Conservation (phyloP, 2,888 invertebrate genomes). For the Drosophila cracens region DNA sequence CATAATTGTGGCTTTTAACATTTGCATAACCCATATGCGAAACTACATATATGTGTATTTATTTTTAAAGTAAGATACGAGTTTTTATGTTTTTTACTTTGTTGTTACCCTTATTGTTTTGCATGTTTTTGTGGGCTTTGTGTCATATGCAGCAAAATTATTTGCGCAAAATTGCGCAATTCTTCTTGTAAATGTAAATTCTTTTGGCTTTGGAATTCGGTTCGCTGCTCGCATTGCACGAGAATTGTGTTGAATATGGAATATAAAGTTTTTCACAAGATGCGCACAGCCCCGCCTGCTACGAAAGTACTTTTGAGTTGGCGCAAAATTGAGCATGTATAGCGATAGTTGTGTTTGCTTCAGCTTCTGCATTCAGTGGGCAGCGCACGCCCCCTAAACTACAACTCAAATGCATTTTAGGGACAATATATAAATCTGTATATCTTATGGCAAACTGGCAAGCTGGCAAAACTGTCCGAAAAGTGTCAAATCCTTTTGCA, state of each 20-base stretch:
- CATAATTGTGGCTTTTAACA: not conserved
- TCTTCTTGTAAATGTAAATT: slow-evolving; percentile 61
- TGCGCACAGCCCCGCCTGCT: slow-evolving; percentile 1
- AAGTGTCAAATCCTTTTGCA: slow-evolving; percentile 64
- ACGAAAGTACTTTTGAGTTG: slow-evolving; percentile 42
- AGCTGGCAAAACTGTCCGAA: slow-evolving; percentile 51
- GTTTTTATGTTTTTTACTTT: slow-evolving; percentile 12
- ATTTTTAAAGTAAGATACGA: not conserved
- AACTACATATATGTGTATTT: slow-evolving; percentile 12
- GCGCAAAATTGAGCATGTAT: slow-evolving; percentile 50
- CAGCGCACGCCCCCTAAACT: not conserved
- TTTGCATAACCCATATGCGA: slow-evolving; percentile 19
- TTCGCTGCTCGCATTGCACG: slow-evolving; percentile 27
- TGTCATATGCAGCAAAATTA: slow-evolving; percentile 49
- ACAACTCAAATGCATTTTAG: slow-evolving; percentile 32
- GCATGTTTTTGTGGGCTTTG: slow-evolving; percentile 19
- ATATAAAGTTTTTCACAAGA: slow-evolving; percentile 59
- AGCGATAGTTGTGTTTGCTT: slow-evolving; percentile 54
- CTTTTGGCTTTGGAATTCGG: slow-evolving; percentile 50
- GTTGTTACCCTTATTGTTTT: not conserved
- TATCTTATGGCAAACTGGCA: slow-evolving; percentile 37
- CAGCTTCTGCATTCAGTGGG: slow-evolving; percentile 49
- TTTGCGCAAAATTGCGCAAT: slow-evolving; percentile 54
- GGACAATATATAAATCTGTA: slow-evolving; percentile 49
- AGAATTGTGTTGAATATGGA: slow-evolving; percentile 64